phyloP scores from a whole-genome alignment of 2,797 vertebrate genomes.

The Coilia nasus region DNA sequence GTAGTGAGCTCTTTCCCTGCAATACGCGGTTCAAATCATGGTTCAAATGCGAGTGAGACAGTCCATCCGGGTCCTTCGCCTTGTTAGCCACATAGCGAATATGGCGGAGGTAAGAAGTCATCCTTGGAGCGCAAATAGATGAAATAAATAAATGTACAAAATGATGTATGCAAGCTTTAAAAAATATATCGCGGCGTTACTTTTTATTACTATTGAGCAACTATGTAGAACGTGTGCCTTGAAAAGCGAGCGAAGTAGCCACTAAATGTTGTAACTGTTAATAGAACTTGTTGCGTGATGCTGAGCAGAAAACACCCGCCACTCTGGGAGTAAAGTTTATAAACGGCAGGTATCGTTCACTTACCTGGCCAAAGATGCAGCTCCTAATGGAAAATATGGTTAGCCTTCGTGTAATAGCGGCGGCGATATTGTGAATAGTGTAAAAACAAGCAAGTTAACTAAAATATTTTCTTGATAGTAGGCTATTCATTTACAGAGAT shows the following conservation, averaged over 20 bases:
- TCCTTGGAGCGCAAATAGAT: not conserved
- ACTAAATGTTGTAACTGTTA: not conserved
- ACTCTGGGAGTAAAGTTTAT: constrained; percentile 14
- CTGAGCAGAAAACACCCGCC: constrained; percentile 21
- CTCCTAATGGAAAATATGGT: not conserved
- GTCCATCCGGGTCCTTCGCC: constrained; percentile 6
- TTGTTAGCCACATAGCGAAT: constrained; percentile 36
- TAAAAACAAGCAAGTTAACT: not conserved
- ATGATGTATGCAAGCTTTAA: not conserved
- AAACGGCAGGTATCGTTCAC: not conserved
- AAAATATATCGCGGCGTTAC: not conserved
- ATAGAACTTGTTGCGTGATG: constrained; percentile 21
- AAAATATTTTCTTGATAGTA: not conserved
- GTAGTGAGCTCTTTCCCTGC: not conserved
- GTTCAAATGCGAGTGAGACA: not conserved
- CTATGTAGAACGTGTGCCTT: not conserved
- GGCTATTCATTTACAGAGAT: not conserved
- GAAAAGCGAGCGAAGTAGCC: no score
- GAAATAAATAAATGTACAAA: not conserved
- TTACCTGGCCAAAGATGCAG: not conserved
- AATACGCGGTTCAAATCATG: not conserved
- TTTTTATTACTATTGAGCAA: not conserved
- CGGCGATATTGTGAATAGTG: not conserved
- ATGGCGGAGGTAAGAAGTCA: constrained; percentile 57
- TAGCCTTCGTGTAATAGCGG: not conserved